Evolutionary conservation across 2,797 vertebrate genomes (phyloP).

Genomic region (Lepidocolaptes lacrymiger): DNA sequence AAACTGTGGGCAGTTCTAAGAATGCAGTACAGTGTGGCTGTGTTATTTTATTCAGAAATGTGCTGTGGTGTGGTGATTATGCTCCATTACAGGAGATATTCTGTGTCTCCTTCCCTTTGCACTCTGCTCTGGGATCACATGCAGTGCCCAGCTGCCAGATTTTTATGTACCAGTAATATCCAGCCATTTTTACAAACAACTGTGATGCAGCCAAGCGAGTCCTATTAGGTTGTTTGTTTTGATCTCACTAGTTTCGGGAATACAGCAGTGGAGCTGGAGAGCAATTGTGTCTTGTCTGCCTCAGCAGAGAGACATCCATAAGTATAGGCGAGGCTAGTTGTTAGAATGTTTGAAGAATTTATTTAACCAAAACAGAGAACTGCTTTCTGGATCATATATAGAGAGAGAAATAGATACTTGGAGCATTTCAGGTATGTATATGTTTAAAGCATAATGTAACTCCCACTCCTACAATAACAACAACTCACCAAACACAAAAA

Average conservation of each 20-base stretch:
- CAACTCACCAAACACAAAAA: background rate
- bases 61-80: rapidly evolving
- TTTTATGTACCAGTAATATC: background rate
- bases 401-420: background rate
- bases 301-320: background rate
- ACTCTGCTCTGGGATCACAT: rapidly evolving
- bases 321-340: background rate
- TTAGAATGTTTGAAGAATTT: background rate
- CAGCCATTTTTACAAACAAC: background rate
- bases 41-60: background rate
- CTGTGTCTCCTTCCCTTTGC: background rate
- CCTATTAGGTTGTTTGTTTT: background rate
- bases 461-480: rapidly evolving
- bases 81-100: too few relatives aligned
- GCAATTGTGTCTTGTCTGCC: rapidly evolving
- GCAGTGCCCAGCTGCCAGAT: background rate
- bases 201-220: background rate
- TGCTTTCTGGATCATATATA: background rate
- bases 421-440: background rate
- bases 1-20: background rate
- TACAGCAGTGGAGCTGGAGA: background rate
- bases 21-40: rapidly evolving
- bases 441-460: background rate
- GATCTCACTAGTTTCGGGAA: background rate
- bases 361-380: background rate